Evolutionary conservation across 2,797 vertebrate genomes (phyloP).

Genomic region (Schizothorax lantsangensis): DNA sequence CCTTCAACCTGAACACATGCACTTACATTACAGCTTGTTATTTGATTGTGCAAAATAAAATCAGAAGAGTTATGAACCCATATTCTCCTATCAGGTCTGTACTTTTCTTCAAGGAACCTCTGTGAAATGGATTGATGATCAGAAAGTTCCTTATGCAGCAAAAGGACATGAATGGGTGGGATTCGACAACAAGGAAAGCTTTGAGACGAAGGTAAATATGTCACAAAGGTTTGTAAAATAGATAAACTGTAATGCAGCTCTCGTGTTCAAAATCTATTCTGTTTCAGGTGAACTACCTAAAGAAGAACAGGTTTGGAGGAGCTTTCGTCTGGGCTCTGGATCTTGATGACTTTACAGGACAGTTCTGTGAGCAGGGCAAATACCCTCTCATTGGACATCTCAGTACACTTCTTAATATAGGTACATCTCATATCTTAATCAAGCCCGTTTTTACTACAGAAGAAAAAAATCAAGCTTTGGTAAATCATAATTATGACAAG

Average conservation of each 20-base stretch:
- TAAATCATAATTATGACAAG: background rate
- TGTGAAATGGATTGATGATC: slow-evolving; percentile 73
- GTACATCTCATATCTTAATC: slow-evolving; percentile 54
- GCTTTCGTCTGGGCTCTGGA: slow-evolving; percentile 79
- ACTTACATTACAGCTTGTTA: too few species aligned
- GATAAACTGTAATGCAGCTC: background rate
- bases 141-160: slow-evolving; percentile 82
- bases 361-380: slow-evolving; percentile 73
- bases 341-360: slow-evolving; percentile 77
- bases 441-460: background rate
- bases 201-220: slow-evolving; percentile 78
- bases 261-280: background rate
- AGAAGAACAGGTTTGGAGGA: slow-evolving; percentile 74
- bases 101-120: slow-evolving; percentile 73
- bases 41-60: too few species aligned
- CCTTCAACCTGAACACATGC: too few species aligned
- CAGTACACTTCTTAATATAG: slow-evolving; percentile 64
- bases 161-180: slow-evolving; percentile 81
- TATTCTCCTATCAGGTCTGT: too few species aligned
- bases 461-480: background rate
- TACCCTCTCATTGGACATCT: slow-evolving; percentile 72
- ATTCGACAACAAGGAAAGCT: slow-evolving; percentile 83
- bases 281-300: slow-evolving; percentile 72
- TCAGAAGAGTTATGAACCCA: too few species aligned
- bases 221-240: background rate